Percentiles rank a stretch among this genome's conserved stretches.
These are phyloP conservation scores for Oscheius sp. DNA, from an alignment of 1,140 invertebrate species.

Conservation along the genomic window DNA sequence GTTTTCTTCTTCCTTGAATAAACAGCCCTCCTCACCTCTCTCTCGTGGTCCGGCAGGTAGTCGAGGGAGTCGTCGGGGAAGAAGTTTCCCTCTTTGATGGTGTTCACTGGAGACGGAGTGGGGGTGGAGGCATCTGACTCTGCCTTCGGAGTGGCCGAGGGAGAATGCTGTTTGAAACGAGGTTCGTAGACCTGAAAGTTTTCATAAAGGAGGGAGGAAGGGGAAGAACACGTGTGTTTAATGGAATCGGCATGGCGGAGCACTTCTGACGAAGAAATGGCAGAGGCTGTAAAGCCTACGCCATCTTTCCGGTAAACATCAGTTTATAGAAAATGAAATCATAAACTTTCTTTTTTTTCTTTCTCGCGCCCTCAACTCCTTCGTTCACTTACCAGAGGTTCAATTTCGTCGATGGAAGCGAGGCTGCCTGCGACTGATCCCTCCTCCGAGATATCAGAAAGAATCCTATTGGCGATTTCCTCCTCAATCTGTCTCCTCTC, in stretches of 20 bases:
- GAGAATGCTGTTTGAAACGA: not conserved
- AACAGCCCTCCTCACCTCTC: not conserved
- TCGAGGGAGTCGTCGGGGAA: conserved; percentile 5
- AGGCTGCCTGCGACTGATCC: conserved; percentile 54
- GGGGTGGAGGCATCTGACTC: conserved; percentile 19
- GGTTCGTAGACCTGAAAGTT: conserved; percentile 1
- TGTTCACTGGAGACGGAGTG: conserved; percentile 16
- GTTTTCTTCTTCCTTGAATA: not conserved
- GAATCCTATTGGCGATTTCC: conserved; percentile 55
- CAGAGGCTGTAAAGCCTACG: not conserved
- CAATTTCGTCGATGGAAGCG: conserved; percentile 50
- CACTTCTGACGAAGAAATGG: not conserved
- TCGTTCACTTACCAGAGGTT: conserved; percentile 9
- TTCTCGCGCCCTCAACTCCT: not conserved
- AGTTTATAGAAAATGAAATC: not conserved
- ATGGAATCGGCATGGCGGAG: conserved; percentile 3
- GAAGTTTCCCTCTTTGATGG: conserved; percentile 20
- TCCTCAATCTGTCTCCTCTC: conserved; percentile 56
- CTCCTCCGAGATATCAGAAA: conserved; percentile 49
- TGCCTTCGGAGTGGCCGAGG: not conserved
- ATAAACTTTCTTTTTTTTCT: not conserved
- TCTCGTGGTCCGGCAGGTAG: conserved; percentile 11
- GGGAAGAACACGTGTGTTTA: not conserved
- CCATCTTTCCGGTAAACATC: not conserved
- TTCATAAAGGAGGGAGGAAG: not conserved